Percentiles rank a stretch among this genome's conserved stretches.
phyloP scores from a whole-genome alignment of 2,113 vertebrate genomes.

The Petrocephalus microphthalmus region DNA sequence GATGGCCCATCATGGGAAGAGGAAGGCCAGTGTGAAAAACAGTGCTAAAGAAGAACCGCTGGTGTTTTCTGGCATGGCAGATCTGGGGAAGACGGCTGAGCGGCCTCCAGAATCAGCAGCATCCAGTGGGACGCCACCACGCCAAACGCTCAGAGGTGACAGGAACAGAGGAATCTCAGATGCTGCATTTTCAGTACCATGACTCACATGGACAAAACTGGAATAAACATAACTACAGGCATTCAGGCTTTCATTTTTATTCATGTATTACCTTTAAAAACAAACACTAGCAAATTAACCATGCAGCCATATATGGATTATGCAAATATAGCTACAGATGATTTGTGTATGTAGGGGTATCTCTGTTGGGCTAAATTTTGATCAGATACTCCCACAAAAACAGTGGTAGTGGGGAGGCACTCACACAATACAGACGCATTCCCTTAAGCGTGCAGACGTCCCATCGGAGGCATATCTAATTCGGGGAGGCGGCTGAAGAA shows the following conservation, averaged over 20 bases:
- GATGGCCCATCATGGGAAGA: not conserved
- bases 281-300: not conserved
- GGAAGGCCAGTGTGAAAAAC: too few species aligned
- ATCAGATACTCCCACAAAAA: not conserved
- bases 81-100: not conserved
- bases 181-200: not conserved
- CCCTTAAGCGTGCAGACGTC: too few species aligned
- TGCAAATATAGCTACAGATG: not conserved
- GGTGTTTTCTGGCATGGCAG: not conserved
- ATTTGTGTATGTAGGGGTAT: not conserved
- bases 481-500: not conserved
- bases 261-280: not conserved
- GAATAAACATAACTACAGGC: not conserved
- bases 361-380: not conserved
- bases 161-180: not conserved
- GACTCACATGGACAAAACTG: not conserved
- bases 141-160: not conserved
- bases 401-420: not conserved
- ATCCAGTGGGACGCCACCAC: not conserved
- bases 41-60: not conserved
- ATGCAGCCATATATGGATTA: not conserved
- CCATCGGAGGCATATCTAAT: not conserved
- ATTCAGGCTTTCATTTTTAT: not conserved
- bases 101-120: not conserved
- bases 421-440: not conserved